Conservation (phyloP, 2,797 vertebrate species). For the Gadopsis marmoratus region DNA sequence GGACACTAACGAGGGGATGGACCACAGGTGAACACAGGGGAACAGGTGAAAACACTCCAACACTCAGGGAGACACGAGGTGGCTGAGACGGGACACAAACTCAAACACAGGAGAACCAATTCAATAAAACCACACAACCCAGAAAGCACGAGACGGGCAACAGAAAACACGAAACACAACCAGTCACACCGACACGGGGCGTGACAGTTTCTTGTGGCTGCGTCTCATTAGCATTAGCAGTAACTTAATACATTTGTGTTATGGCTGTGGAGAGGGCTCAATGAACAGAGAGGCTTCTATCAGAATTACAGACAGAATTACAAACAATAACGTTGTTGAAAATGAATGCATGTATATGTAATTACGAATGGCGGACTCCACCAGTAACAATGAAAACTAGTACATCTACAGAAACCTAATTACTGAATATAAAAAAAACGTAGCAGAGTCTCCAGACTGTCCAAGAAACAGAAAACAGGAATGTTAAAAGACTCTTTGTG, state of each 20-base stretch:
- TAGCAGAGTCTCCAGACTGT: too few species aligned
- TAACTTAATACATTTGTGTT: too few species aligned
- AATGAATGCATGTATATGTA: not conserved
- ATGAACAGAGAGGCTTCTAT: not conserved
- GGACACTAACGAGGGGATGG: too few species aligned
- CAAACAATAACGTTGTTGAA: not conserved
- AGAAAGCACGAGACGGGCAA: too few species aligned
- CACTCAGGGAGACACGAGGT: too few species aligned
- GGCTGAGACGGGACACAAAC: too few species aligned
- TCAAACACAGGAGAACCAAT: too few species aligned
- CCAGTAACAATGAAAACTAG: not conserved
- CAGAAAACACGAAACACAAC: too few species aligned
- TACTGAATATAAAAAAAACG: not conserved
- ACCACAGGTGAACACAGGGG: too few species aligned
- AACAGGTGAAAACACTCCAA: too few species aligned
- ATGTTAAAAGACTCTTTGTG: not conserved
- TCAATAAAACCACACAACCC: too few species aligned
- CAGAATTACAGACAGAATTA: not conserved
- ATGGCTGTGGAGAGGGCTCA: not conserved
- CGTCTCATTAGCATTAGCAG: not conserved
- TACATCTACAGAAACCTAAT: not conserved
- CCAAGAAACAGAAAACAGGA: not conserved
- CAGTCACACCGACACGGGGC: too few species aligned
- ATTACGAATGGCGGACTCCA: not conserved
- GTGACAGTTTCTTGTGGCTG: not conserved